Percentiles rank a stretch among this genome's conserved stretches.
Conservation (phyloP, 2,888 invertebrate species). For the Seira musarum region DNA sequence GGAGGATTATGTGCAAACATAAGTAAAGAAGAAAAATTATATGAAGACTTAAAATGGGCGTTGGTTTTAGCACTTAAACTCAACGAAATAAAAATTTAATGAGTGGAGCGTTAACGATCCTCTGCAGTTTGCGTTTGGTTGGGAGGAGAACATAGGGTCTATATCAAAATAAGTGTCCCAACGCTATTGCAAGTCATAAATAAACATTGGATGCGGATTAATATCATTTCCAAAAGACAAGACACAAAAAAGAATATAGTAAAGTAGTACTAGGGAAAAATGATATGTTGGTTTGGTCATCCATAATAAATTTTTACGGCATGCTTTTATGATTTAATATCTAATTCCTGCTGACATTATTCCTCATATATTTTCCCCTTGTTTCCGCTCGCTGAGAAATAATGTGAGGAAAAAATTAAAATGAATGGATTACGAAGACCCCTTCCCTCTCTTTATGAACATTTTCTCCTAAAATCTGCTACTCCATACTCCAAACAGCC, state of each 20-base stretch:
- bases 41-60: not conserved
- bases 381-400: not conserved
- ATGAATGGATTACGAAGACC: constrained; percentile 20
- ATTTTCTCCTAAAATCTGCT: too few relatives aligned
- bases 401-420: constrained; percentile 25
- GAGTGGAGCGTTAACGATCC: too few relatives aligned
- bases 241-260: too few relatives aligned
- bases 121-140: too few relatives aligned
- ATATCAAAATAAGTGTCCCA: too few relatives aligned
- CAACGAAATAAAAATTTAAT: not conserved
- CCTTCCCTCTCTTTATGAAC: not conserved
- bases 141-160: too few relatives aligned
- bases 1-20: constrained; percentile 3
- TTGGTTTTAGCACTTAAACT: not conserved
- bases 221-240: too few relatives aligned
- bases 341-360: constrained; percentile 36
- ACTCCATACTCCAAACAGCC: constrained; percentile 28
- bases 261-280: not conserved
- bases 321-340: constrained; percentile 1
- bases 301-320: not conserved
- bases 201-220: too few relatives aligned
- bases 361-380: constrained; percentile 6
- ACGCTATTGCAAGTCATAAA: too few relatives aligned
- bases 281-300: not conserved
- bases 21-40: constrained; percentile 12